Evolutionary conservation across 2,797 vertebrate species (phyloP).

Genomic region (Myiotriccus ornatus): DNA sequence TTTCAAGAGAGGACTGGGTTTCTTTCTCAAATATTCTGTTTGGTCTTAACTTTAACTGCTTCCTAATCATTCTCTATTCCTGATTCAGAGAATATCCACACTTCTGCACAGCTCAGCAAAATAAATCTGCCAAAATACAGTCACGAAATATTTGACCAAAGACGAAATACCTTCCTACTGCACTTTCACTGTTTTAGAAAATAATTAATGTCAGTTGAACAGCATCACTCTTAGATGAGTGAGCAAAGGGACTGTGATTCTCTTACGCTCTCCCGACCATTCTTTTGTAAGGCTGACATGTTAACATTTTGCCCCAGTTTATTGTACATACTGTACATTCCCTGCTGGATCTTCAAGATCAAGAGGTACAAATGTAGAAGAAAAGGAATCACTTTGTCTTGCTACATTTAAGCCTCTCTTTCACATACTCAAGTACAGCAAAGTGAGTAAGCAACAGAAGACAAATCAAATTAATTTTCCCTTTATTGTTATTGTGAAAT

Average conservation of each 20-base stretch:
- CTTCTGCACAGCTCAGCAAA: background rate
- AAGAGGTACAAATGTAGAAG: background rate
- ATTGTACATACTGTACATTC: background rate
- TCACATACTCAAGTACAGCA: background rate
- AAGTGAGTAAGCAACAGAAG: background rate
- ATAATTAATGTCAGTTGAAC: background rate
- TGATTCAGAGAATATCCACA: background rate
- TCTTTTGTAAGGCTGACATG: background rate
- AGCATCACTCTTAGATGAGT: background rate
- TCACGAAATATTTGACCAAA: background rate
- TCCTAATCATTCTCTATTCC: background rate
- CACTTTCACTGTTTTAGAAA: background rate
- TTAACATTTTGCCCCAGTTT: background rate
- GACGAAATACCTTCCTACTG: background rate
- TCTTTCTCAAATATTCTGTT: background rate
- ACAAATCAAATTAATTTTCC: background rate
- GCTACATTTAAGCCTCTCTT: background rate
- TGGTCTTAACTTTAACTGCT: background rate
- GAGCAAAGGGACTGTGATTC: background rate
- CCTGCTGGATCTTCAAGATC: background rate
- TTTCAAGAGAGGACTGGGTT: background rate
- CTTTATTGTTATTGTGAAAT: background rate
- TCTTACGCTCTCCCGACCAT: background rate
- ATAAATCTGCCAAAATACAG: background rate
- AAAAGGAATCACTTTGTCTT: background rate